These are phyloP conservation scores for Dicyema japonicum DNA, from an alignment of 1,140 invertebrate genomes.

Conservation along the genomic window DNA sequence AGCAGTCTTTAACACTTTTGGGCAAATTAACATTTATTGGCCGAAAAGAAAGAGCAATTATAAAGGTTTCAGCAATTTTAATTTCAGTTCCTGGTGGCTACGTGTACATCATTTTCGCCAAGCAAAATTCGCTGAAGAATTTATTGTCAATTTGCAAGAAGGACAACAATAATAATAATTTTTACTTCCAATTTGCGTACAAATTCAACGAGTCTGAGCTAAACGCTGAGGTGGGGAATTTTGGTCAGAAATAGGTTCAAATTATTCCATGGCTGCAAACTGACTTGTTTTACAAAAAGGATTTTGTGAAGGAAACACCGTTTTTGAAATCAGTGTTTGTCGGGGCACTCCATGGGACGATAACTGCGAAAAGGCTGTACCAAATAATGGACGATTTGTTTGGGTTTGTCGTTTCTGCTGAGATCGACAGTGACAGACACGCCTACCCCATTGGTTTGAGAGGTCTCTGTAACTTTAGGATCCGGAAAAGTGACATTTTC, in stretches of 20 bases:
- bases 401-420: constrained; percentile 58
- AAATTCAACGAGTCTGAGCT: constrained; percentile 33
- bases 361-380: constrained; percentile 55
- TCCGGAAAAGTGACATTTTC: constrained; percentile 75
- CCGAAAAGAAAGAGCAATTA: constrained; percentile 2
- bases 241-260: constrained; percentile 33
- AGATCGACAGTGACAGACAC: constrained; percentile 79
- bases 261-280: constrained; percentile 71
- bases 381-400: constrained; percentile 79
- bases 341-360: constrained; percentile 73
- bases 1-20: constrained; percentile 34
- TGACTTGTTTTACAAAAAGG: constrained; percentile 52
- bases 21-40: constrained; percentile 21
- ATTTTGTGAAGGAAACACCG: constrained; percentile 19
- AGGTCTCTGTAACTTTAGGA: constrained; percentile 8
- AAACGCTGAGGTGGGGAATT: background rate
- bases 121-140: constrained; percentile 46
- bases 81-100: constrained; percentile 25
- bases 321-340: constrained; percentile 41
- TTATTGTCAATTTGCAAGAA: constrained; percentile 44
- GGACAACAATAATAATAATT: constrained; percentile 31
- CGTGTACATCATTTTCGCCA: constrained; percentile 69
- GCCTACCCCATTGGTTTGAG: constrained; percentile 58
- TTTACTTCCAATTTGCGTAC: constrained; percentile 49
- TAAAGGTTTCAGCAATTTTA: background rate